A percentile compares a stretch with the other conserved stretches of the same genome.
phyloP scores from a whole-genome alignment of 2,888 invertebrate species.

The Pristionchus exspectatus region DNA sequence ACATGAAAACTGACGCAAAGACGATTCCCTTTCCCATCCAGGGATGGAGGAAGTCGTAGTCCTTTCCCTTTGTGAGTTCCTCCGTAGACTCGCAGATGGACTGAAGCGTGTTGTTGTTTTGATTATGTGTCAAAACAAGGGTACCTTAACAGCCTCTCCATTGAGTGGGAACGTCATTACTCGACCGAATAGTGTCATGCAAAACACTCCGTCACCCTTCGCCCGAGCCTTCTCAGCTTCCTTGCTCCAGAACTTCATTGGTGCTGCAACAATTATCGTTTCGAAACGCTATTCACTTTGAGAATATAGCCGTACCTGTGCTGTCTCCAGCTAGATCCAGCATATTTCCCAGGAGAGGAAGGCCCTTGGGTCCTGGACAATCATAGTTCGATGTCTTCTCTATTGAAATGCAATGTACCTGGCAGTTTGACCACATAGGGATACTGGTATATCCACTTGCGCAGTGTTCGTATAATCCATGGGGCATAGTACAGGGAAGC shows the following conservation, averaged over 20 bases:
- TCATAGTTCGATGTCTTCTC: background rate
- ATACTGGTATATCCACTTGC: background rate
- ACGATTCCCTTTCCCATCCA: conserved; percentile 81
- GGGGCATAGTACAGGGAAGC: background rate
- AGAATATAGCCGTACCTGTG: background rate
- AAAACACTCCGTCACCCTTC: background rate
- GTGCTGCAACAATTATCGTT: background rate
- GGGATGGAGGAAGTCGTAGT: conserved; percentile 80
- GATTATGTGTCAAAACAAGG: no score
- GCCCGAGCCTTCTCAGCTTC: conserved; percentile 19
- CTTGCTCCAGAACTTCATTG: conserved; percentile 10
- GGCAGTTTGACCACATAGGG: background rate
- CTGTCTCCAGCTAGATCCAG: conserved; percentile 25
- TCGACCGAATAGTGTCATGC: background rate
- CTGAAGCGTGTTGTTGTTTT: conserved; percentile 41
- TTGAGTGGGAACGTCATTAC: background rate
- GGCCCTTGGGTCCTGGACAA: background rate
- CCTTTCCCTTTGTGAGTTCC: conserved; percentile 77
- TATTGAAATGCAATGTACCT: background rate
- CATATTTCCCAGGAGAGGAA: background rate
- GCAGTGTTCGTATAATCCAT: background rate
- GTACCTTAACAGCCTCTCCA: conserved; percentile 36
- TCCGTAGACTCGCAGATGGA: conserved; percentile 72
- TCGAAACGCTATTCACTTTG: background rate
- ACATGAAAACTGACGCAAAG: conserved; percentile 73